A percentile compares a stretch with the other conserved stretches of the same genome.
phyloP scores from a whole-genome alignment of 1,140 invertebrate species.

The Plodia interpunctella region DNA sequence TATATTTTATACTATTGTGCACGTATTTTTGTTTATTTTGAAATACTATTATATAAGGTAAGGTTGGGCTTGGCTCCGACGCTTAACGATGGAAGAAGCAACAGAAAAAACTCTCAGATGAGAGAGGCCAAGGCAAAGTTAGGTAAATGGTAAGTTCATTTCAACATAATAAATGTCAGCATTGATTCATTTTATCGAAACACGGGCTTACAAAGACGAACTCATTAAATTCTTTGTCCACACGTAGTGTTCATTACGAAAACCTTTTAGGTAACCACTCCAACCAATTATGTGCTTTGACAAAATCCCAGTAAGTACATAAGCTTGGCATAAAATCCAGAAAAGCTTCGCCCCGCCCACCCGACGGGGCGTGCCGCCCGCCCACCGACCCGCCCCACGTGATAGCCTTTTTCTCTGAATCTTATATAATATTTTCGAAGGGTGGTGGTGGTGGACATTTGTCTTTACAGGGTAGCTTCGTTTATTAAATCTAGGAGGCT shows the following conservation, averaged over 20 bases:
- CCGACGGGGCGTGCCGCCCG: slow-evolving; percentile 25
- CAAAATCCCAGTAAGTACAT: background rate
- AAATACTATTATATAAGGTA: too few species aligned
- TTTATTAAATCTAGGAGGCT: slow-evolving; percentile 49
- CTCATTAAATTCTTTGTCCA: background rate
- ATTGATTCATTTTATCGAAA: too few species aligned
- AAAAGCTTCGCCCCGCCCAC: slow-evolving; percentile 27
- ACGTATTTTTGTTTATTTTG: too few species aligned
- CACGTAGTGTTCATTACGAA: background rate
- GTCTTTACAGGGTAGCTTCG: slow-evolving; percentile 33
- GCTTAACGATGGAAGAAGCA: too few species aligned
- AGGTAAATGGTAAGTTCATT: too few species aligned
- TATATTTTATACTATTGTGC: too few species aligned
- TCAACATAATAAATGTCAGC: too few species aligned
- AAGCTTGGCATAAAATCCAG: background rate
- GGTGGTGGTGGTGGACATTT: slow-evolving; percentile 47
- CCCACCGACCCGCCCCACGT: slow-evolving; percentile 28
- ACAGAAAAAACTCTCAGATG: too few species aligned
- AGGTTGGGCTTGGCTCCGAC: too few species aligned
- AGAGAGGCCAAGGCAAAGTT: too few species aligned
- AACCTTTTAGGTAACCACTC: slow-evolving; percentile 6
- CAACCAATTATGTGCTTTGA: slow-evolving; percentile 3
- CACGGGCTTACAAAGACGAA: background rate
- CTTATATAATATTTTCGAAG: slow-evolving; percentile 41
- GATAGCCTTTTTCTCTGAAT: slow-evolving; percentile 25